Evolutionary conservation across 2,888 invertebrate species (phyloP).

Genomic region (Blera fallax): DNA sequence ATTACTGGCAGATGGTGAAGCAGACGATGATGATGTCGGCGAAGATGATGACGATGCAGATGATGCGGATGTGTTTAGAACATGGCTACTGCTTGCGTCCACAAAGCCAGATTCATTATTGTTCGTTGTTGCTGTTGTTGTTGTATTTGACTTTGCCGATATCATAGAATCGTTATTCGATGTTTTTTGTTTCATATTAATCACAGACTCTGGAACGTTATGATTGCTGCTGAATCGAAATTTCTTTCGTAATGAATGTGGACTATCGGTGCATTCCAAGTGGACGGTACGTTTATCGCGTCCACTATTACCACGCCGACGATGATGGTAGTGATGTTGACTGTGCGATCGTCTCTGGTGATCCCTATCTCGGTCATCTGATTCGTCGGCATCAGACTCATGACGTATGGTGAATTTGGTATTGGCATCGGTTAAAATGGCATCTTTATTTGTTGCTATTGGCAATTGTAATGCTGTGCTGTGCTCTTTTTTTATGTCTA

Average conservation of each 20-base stretch:
- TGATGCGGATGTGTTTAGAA: constrained; percentile 74
- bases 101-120: constrained; percentile 81
- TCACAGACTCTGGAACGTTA: constrained; percentile 53
- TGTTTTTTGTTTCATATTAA: constrained; percentile 60
- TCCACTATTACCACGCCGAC: constrained; percentile 76
- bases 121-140: constrained; percentile 62
- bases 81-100: constrained; percentile 77
- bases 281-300: constrained; percentile 76
- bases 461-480: constrained; percentile 39
- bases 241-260: constrained; percentile 80
- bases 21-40: constrained; percentile 73
- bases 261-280: constrained; percentile 76
- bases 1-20: constrained; percentile 68
- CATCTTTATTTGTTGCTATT: constrained; percentile 54
- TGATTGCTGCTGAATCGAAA: constrained; percentile 78
- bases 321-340: constrained; percentile 76
- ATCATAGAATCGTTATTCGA: constrained; percentile 55
- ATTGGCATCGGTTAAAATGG: constrained; percentile 70
- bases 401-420: constrained; percentile 41
- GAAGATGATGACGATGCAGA: constrained; percentile 67
- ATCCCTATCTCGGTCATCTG: constrained; percentile 50
- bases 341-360: constrained; percentile 52
- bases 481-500: constrained; percentile 49
- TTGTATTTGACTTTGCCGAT: constrained; percentile 54
- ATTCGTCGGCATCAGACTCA: constrained; percentile 73